A percentile compares a stretch with the other conserved stretches of the same genome.
Conservation (phyloP, 2,797 vertebrate species). For the Ateles fusciceps region DNA sequence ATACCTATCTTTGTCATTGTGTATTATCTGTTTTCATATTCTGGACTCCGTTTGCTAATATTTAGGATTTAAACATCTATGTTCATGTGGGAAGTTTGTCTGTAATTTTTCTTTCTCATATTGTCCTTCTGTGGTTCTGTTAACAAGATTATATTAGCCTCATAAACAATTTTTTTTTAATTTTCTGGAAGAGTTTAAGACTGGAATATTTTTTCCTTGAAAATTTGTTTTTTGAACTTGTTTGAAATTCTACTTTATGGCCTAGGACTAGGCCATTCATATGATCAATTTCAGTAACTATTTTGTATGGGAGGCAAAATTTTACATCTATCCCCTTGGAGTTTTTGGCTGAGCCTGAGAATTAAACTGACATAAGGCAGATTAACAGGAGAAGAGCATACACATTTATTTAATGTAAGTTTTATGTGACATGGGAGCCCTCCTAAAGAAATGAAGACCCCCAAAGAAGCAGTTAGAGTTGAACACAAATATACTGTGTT, state of each 20-base stretch:
- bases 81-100: neutral
- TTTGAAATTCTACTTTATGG: neutral
- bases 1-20: neutral
- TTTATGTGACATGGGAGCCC: neutral
- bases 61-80: neutral
- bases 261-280: neutral
- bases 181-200: neutral
- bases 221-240: neutral
- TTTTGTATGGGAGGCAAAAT: neutral
- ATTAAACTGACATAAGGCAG: neutral
- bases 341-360: neutral
- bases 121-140: neutral
- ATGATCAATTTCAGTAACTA: neutral
- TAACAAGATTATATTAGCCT: neutral
- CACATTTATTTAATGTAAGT: neutral
- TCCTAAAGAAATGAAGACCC: neutral
- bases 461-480: neutral
- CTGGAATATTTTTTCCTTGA: neutral
- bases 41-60: neutral
- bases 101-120: neutral
- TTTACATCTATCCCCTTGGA: neutral
- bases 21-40: neutral
- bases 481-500: neutral
- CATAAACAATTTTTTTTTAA: neutral
- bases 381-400: neutral